Base-by-base conservation (phyloP, 2,797 vertebrate species). In the Poeciliopsis turneri region DNA sequence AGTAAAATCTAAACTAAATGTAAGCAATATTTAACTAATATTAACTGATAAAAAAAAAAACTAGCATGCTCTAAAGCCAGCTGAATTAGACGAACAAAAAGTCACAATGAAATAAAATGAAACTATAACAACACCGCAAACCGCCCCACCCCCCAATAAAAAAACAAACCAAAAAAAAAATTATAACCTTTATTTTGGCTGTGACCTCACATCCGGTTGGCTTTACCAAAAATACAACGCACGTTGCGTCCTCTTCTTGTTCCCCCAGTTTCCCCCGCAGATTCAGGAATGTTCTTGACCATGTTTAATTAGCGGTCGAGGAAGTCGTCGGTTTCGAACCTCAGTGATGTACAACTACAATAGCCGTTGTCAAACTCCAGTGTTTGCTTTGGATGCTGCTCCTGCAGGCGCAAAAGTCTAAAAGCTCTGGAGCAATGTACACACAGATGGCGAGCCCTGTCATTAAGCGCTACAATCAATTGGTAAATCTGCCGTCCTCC, bases 371-470 rank as follows among this genome's bases (percentile, higher is more conserved):
- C 76, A 82, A 68, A 80, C 55, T 25, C 7, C 9, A 41, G 16
- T 68, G 36, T 43, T 25, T 69, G 23, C 66, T 43, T 43, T 69
- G 66, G 23, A 23, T 69, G 3, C 25, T 69, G 43, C 3, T 12
- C 78, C 81, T 36, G 61, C 64, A 78, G 79, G 82, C 74, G 28
- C 36, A 66, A 16, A 0, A 59, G 10, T 59, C 43, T 70, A 75
- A 77, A 79, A 46, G 49, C 69, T 51, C 28, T 4, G 28, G 39
- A 64, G 57, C 43, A 43, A 55, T 73, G 76, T 76, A 43, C 55
- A 86, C 55, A 86, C 86, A 88, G 81, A 87, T 82, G 84, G 74
- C 39, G 75, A 81, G 47, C 72, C 6, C 0, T 61, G 78, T 79
- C 83, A 84, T 78, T 88, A 85, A 87, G 75, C 74, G 71, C 49